These are phyloP conservation scores for Pollimyrus isidori DNA, from an alignment of 2,113 vertebrate genomes.

Conservation along the genomic window DNA sequence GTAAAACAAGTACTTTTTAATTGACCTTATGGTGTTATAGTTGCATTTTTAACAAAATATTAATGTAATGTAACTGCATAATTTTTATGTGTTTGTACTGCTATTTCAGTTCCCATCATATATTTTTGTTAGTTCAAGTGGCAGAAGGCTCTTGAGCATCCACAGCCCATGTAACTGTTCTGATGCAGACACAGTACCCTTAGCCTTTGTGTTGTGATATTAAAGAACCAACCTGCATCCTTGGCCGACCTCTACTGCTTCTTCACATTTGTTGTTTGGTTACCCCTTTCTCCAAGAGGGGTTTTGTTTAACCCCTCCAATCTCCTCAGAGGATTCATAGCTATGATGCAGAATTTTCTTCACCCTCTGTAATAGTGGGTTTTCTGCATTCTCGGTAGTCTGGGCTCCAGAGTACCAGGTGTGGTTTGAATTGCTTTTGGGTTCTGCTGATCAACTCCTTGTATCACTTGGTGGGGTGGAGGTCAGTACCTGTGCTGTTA, in stretches of 20 bases:
- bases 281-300: not conserved
- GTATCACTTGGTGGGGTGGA: not conserved
- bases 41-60: slow-evolving; percentile 33
- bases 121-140: slow-evolving; percentile 47
- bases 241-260: not conserved
- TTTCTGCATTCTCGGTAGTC: not conserved
- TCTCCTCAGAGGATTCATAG: not conserved
- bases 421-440: not conserved
- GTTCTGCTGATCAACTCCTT: not conserved
- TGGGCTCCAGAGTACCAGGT: not conserved
- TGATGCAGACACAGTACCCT: slow-evolving; percentile 50
- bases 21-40: slow-evolving; percentile 33
- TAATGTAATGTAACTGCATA: slow-evolving; percentile 25
- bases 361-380: not conserved
- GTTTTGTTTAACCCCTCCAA: not conserved
- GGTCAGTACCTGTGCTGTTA: not conserved
- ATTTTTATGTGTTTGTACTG: slow-evolving; percentile 41
- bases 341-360: not conserved
- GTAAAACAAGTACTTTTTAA: slow-evolving; percentile 23
- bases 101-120: slow-evolving; percentile 36
- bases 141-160: slow-evolving; percentile 49
- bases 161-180: slow-evolving; percentile 36
- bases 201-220: slow-evolving; percentile 51
- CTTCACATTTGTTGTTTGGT: not conserved
- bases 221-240: slow-evolving; percentile 47